Evolutionary conservation across 2,888 invertebrate species (phyloP).

Genomic region (Amphipoea oculea): DNA sequence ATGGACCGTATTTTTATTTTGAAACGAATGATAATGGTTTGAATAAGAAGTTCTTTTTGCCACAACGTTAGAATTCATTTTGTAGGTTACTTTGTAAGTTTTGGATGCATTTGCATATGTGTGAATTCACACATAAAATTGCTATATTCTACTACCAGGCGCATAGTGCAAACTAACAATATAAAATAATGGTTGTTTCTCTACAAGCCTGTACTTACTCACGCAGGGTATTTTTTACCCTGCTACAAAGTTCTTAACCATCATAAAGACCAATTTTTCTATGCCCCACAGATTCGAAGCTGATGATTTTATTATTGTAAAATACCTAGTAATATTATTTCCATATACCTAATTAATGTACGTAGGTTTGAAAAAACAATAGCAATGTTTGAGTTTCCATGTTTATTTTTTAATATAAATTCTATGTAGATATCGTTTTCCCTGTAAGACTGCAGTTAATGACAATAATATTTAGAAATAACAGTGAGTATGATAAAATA

Average conservation of each 20-base stretch:
- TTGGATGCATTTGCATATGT: neutral
- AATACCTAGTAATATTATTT: neutral
- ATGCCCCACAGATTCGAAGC: neutral
- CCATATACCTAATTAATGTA: too few relatives aligned
- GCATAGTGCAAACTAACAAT: neutral
- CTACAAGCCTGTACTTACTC: neutral
- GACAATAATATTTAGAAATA: constrained; percentile 20
- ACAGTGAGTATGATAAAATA: neutral
- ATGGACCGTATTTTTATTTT: constrained; percentile 60
- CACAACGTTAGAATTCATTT: constrained; percentile 12
- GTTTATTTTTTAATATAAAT: neutral
- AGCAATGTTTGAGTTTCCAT: neutral
- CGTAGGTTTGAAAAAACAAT: neutral
- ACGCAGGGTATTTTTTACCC: neutral
- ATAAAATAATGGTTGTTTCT: neutral
- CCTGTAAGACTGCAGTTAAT: constrained; percentile 21
- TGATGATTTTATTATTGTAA: neutral
- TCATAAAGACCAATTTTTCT: neutral
- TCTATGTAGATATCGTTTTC: neutral
- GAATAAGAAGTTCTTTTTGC: constrained; percentile 44
- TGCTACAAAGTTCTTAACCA: neutral
- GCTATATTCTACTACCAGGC: neutral
- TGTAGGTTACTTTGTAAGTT: neutral
- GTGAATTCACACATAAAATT: neutral
- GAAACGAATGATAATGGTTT: constrained; percentile 19